phyloP scores from a whole-genome alignment of 2,797 vertebrate genomes.

The Sciurus carolinensis region DNA sequence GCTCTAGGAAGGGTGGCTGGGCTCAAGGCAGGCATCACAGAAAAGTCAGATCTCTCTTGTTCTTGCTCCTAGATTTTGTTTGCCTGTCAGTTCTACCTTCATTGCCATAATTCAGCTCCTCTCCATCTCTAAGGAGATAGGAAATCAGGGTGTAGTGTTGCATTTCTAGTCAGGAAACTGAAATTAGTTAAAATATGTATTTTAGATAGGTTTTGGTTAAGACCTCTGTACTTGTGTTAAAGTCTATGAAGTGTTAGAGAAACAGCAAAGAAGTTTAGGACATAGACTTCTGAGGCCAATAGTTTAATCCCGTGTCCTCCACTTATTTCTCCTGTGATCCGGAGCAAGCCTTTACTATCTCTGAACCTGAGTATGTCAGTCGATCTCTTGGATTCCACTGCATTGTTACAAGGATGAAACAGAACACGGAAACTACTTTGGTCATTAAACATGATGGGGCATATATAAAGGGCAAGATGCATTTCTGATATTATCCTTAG shows the following conservation, averaged over 20 bases:
- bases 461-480: background rate
- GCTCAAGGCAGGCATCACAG: background rate
- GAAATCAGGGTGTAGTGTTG: background rate
- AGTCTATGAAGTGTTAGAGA: background rate
- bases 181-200: background rate
- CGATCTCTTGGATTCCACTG: background rate
- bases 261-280: background rate
- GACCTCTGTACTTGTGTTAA: background rate
- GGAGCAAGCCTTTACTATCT: background rate
- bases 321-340: background rate
- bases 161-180: background rate
- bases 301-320: background rate
- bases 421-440: background rate
- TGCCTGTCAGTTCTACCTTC: too few relatives aligned
- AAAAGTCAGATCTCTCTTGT: background rate
- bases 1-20: background rate
- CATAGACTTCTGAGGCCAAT: background rate
- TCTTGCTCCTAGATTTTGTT: background rate
- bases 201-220: background rate
- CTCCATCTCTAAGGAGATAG: background rate
- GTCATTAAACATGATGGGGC: background rate
- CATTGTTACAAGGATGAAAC: background rate
- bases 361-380: background rate
- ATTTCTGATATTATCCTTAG: background rate
- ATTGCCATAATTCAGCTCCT: background rate